Conservation (phyloP, 2,888 invertebrate species). For the Argyresthia goedartella region DNA sequence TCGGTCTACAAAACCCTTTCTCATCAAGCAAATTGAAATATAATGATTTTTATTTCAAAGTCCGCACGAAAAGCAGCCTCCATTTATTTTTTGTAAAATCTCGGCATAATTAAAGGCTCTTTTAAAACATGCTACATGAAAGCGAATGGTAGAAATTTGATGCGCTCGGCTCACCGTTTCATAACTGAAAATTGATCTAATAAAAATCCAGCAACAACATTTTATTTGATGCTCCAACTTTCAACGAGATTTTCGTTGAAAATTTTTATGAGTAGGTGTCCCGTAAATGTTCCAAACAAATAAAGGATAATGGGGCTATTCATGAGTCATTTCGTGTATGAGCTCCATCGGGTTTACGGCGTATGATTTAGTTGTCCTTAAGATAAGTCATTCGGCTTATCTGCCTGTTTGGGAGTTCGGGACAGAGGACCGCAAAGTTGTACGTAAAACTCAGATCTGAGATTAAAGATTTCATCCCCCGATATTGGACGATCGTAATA, state of each 20-base stretch:
- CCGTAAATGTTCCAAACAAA: not conserved
- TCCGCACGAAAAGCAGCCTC: not conserved
- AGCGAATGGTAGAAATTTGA: too few species aligned
- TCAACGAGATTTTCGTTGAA: not conserved
- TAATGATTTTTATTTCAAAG: not conserved
- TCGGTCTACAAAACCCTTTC: not conserved
- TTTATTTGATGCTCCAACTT: too few species aligned
- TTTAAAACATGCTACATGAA: too few species aligned
- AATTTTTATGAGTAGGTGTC: not conserved
- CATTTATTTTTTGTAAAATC: too few species aligned
- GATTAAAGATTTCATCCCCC: slow-evolving; percentile 62
- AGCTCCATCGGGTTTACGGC: slow-evolving; percentile 40
- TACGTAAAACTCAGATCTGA: slow-evolving; percentile 43
- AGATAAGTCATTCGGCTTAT: slow-evolving; percentile 29
- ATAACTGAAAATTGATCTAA: too few species aligned
- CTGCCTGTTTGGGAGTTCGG: slow-evolving; percentile 29
- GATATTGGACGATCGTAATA: slow-evolving; percentile 66
- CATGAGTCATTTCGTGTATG: slow-evolving; percentile 2
- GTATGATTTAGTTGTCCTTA: slow-evolving; percentile 40
- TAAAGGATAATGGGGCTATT: slow-evolving; percentile 8
- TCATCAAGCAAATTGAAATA: slow-evolving; percentile 1
- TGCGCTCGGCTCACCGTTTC: too few species aligned
- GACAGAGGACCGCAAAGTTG: slow-evolving; percentile 31
- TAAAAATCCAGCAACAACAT: too few species aligned
- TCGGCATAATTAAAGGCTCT: too few species aligned